Evolutionary conservation across 2,113 vertebrate genomes (phyloP).

Genomic region (cattle (Bos taurus)): ARS-UCD2.0 NC_037329.1:13619501-13620000

Average conservation of each 20-base stretch:
- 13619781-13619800: neutral
- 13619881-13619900: neutral
- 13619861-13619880: neutral
- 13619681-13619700: neutral
- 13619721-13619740: neutral
- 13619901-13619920: neutral
- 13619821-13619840: neutral
- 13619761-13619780: neutral
- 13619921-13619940: neutral
- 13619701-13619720: neutral
- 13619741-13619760: neutral
- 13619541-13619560: neutral
- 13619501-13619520: neutral
- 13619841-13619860: neutral
- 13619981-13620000: neutral
- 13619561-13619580: neutral
- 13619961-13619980: neutral
- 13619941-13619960: neutral
- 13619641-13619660: neutral
- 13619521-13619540: neutral
- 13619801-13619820: neutral
- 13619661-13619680: neutral
- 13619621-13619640: neutral
- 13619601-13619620: neutral
- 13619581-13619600: neutral